phyloP scores from a whole-genome alignment of 2,113 vertebrate genomes.

The Turnix velox region DNA sequence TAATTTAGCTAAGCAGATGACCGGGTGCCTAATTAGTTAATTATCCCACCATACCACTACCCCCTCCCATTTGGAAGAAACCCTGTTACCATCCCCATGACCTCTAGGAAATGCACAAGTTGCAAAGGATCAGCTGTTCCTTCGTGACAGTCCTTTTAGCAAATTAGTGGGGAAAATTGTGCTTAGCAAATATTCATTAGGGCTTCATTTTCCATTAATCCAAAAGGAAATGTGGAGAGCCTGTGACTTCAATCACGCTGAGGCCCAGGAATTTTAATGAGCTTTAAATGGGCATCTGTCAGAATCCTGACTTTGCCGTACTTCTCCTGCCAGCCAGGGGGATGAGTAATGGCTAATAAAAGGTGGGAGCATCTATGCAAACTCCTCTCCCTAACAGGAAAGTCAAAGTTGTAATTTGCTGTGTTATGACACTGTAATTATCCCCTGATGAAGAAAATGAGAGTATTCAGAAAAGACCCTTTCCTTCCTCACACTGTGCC shows the following conservation, averaged over 20 bases:
- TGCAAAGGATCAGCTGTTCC: constrained; percentile 58
- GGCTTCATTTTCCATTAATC: constrained; percentile 72
- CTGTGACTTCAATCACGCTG: constrained; percentile 67
- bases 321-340: constrained; percentile 60
- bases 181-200: constrained; percentile 73
- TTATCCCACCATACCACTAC: constrained; percentile 15
- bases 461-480: constrained; percentile 2
- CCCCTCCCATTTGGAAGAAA: constrained; percentile 9
- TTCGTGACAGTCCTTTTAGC: constrained; percentile 63
- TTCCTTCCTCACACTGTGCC: not conserved
- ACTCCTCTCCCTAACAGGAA: constrained; percentile 57
- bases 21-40: constrained; percentile 46
- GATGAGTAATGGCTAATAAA: constrained; percentile 71
- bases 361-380: constrained; percentile 40
- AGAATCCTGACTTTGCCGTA: constrained; percentile 60
- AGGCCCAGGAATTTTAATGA: constrained; percentile 74
- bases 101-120: constrained; percentile 37
- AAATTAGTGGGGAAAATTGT: constrained; percentile 66
- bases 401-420: constrained; percentile 67
- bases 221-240: constrained; percentile 66
- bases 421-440: constrained; percentile 65
- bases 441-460: constrained; percentile 46
- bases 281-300: constrained; percentile 77
- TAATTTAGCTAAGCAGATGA: constrained; percentile 54
- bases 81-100: constrained; percentile 13